These are phyloP conservation scores for Nicator chloris DNA, from an alignment of 2,113 vertebrate genomes.

Conservation along the genomic window DNA sequence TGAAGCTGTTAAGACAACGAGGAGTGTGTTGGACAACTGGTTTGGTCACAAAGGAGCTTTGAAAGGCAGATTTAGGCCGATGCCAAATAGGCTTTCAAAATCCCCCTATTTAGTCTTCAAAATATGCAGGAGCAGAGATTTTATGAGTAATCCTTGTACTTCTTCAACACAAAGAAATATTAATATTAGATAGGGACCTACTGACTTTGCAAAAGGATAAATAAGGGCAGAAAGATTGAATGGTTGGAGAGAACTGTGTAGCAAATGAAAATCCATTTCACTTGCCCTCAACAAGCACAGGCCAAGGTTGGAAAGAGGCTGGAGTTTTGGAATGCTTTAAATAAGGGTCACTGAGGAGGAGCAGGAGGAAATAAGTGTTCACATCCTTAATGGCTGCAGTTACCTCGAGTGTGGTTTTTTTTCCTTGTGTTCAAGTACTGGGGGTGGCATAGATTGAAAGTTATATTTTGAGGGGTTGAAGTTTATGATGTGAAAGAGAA, in stretches of 20 bases:
- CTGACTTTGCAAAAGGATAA: not conserved
- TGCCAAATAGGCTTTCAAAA: conserved; percentile 39
- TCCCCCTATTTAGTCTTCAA: conserved; percentile 1
- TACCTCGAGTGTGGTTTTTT: not conserved
- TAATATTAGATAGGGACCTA: not conserved
- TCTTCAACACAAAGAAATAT: not conserved
- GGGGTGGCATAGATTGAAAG: not conserved
- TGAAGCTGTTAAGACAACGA: conserved; percentile 19
- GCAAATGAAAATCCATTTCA: not conserved
- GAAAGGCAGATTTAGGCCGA: conserved; percentile 41
- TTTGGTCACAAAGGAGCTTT: conserved; percentile 23
- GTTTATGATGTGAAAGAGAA: not conserved
- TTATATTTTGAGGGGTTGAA: not conserved
- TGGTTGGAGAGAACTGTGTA: not conserved
- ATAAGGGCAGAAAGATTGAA: not conserved
- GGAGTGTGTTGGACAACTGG: not conserved
- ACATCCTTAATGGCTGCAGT: not conserved
- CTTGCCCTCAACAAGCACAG: not conserved
- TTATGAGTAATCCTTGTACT: conserved; percentile 10
- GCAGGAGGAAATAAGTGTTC: not conserved
- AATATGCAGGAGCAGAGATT: conserved; percentile 6
- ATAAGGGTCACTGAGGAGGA: not conserved
- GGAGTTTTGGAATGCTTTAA: not conserved
- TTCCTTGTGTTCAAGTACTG: not conserved
- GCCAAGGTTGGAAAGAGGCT: not conserved